Conservation (phyloP, 2,797 vertebrate species). For the Intellagama lesueurii region DNA sequence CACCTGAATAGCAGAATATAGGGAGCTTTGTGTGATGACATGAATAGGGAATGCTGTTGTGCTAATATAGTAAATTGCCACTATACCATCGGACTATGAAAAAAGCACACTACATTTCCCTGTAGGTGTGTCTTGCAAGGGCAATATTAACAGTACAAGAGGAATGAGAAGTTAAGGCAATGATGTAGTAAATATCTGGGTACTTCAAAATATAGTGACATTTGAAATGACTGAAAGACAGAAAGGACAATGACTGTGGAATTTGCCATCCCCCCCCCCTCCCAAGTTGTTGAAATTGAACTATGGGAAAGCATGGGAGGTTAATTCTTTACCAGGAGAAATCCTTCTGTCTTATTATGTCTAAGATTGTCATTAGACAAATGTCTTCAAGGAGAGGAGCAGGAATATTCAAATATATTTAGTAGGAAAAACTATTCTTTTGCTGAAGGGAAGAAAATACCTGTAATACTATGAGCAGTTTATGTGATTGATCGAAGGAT, state of each 20-base stretch:
- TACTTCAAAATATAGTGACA: neutral
- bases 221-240: constrained; percentile 2
- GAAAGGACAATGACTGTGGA: neutral
- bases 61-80: neutral
- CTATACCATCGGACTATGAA: neutral
- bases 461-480: neutral
- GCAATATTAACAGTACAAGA: constrained; percentile 33
- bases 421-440: neutral
- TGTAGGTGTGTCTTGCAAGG: neutral
- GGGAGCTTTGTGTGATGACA: constrained; percentile 29
- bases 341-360: constrained; percentile 10
- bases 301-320: neutral
- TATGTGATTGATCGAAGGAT: neutral
- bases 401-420: constrained; percentile 6
- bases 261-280: neutral
- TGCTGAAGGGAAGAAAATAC: neutral
- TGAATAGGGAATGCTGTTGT: constrained; percentile 21
- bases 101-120: neutral
- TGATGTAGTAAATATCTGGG: neutral
- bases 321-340: neutral
- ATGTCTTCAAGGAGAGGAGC: constrained; percentile 27
- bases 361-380: constrained; percentile 3
- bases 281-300: neutral
- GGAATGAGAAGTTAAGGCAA: constrained; percentile 19
- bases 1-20: neutral